Conservation (phyloP, 2,888 invertebrate genomes). For the Augochlorella aurata region DNA sequence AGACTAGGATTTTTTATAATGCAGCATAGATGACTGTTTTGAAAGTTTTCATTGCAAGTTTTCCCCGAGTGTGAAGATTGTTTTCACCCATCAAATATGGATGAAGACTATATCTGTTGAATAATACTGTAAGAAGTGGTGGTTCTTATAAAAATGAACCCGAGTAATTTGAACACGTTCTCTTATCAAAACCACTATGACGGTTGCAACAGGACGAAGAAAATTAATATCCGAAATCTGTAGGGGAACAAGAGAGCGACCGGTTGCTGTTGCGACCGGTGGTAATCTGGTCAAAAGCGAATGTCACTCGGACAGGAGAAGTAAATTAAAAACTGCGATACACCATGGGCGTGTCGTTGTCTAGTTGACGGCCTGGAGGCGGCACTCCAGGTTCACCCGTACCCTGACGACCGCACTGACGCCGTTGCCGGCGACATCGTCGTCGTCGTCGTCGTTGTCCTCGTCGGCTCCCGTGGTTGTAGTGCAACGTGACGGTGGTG, state of each 20-base stretch:
- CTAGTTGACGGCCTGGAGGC: constrained; percentile 50
- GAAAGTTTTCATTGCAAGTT: too few species aligned
- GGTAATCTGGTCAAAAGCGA: neutral
- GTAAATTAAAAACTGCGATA: constrained; percentile 59
- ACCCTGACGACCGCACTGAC: constrained; percentile 43
- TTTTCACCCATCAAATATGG: too few species aligned
- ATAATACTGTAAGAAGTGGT: too few species aligned
- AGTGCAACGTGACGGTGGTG: constrained; percentile 59
- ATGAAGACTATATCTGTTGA: too few species aligned
- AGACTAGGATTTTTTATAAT: too few species aligned
- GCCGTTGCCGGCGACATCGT: constrained; percentile 42
- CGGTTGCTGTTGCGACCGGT: neutral
- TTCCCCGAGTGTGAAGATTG: too few species aligned
- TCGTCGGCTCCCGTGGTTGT: constrained; percentile 45
- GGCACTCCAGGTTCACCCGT: constrained; percentile 44
- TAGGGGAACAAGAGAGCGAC: neutral
- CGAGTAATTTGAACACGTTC: neutral
- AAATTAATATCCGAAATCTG: neutral
- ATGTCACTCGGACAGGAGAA: constrained; percentile 10
- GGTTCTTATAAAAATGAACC: neutral
- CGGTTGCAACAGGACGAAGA: neutral
- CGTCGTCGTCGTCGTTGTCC: constrained; percentile 38
- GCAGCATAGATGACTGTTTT: too few species aligned
- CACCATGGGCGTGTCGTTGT: constrained; percentile 49
- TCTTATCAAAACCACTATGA: too few species aligned